Evolutionary conservation across 2,113 vertebrate genomes (phyloP), one percentile per base, ranked within the genome.

Genomic region (Aegithalos caudatus): DNA sequence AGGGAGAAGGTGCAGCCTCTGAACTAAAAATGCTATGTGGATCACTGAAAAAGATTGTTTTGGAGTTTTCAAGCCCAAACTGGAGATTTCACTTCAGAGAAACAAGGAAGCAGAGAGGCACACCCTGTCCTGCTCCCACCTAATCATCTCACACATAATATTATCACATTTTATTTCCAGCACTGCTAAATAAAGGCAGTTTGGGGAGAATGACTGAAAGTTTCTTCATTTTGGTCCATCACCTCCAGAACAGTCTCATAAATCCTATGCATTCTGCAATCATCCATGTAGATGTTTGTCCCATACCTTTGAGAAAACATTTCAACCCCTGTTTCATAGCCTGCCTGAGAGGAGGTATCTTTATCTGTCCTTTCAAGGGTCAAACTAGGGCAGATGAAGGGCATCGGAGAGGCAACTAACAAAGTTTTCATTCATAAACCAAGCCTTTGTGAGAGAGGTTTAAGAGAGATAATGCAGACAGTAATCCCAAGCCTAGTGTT

Each of bases 91-190:
- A 31, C 16, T 15, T 3, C 24, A 17, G 28, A 65, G 24, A 47
- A 64, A 80, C 1, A 10, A 14, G 7, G 33, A 38, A 77, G 14
- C 13, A 76, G 24, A 67, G 42, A 60, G 27, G 40, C 29, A 76
- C 14, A 13, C 3, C 12, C 21, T 44, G 19, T 10, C 31, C 11
- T 6, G 2, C 12, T 25, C 5, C 12, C 1, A 2, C 15, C n/a
- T 35, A 5, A 67, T 50, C 10, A 25, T 7, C 38, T 57, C 40
- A 71, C 31, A 70, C 9, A 10, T 12, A 50, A 14, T 20, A 27
- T 27, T 14, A 33, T 17, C 42, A 48, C 3, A 6, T 72, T 82
- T 86, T 40, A 14, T 77, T 78, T 81, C 54, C 76, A 57, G 48
- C 11, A 25, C 33, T 71, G 13, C 22, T 76, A 37, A 90, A 57